phyloP scores from a whole-genome alignment of 2,113 vertebrate genomes.

The Madoqua kirkii region DNA sequence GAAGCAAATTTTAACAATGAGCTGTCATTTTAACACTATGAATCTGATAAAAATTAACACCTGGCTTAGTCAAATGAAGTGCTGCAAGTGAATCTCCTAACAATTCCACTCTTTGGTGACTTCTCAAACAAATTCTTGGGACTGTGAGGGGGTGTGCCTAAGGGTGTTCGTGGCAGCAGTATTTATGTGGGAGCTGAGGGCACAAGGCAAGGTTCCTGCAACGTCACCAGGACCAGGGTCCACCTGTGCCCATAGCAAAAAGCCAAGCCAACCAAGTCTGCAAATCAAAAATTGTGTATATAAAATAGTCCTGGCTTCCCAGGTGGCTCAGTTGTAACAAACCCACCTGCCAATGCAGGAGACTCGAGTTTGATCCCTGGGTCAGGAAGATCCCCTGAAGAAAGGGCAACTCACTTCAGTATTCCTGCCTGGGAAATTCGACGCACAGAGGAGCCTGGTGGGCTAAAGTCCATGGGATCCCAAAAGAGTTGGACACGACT shows the following conservation, averaged over 20 bases:
- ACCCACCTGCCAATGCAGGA: not conserved
- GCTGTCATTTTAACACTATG: not conserved
- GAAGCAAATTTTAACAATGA: not conserved
- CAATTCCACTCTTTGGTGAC: not conserved
- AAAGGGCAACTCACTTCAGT: not conserved
- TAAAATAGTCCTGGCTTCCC: not conserved
- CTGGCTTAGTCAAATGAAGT: not conserved
- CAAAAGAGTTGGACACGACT: not conserved
- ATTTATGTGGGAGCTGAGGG: not conserved
- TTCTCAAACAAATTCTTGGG: not conserved
- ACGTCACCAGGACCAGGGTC: not conserved
- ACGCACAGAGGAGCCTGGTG: not conserved
- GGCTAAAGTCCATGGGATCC: not conserved
- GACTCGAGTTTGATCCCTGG: not conserved
- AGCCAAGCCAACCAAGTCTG: not conserved
- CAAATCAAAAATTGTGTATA: not conserved
- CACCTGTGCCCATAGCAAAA: not conserved
- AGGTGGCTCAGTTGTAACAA: not conserved
- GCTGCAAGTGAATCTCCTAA: not conserved
- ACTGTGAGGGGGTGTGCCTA: rapidly evolving
- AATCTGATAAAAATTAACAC: not conserved
- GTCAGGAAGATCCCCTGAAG: not conserved
- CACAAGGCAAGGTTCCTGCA: not conserved
- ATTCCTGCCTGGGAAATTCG: not conserved
- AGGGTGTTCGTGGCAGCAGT: not conserved